Evolutionary conservation across 2,797 vertebrate genomes (phyloP).

Genomic region (Prunella strophiata): DNA sequence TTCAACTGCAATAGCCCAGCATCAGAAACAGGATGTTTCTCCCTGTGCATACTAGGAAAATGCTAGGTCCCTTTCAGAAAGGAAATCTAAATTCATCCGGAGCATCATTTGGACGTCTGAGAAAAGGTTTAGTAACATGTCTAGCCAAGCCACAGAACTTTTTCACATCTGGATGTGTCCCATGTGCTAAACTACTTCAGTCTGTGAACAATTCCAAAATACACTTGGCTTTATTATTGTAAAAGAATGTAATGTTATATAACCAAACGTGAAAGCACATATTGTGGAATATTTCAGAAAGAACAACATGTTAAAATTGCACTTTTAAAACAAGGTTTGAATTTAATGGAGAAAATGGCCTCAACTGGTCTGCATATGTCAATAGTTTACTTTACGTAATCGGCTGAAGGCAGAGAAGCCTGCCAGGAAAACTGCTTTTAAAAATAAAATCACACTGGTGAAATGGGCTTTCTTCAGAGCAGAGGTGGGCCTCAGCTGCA

Average conservation of each 20-base stretch:
- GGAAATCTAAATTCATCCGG: constrained; percentile 53
- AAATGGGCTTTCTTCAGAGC: constrained; percentile 17
- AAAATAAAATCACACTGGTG: constrained; percentile 60
- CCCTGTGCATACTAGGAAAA: not conserved
- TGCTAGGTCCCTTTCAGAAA: constrained; percentile 22
- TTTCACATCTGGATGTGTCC: constrained; percentile 68
- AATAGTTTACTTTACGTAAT: constrained; percentile 63
- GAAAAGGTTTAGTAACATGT: constrained; percentile 61
- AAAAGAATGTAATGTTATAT: constrained; percentile 57
- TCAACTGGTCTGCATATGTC: constrained; percentile 55
- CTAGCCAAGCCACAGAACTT: constrained; percentile 67
- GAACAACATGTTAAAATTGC: constrained; percentile 63
- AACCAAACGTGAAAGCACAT: constrained; percentile 14
- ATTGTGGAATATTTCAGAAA: constrained; percentile 54
- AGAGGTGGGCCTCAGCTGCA: not conserved
- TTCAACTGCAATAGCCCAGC: not conserved
- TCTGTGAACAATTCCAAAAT: constrained; percentile 62
- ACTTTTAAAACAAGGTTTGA: constrained; percentile 46
- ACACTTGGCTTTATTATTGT: constrained; percentile 49
- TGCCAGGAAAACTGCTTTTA: constrained; percentile 67
- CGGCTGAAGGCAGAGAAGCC: constrained; percentile 25
- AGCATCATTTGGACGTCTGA: constrained; percentile 57
- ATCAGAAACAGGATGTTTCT: not conserved
- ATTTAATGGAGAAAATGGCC: constrained; percentile 41
- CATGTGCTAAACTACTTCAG: constrained; percentile 62